Evolutionary conservation across 2,888 invertebrate genomes (phyloP).

Genomic region (Eupelmus urozonus): DNA sequence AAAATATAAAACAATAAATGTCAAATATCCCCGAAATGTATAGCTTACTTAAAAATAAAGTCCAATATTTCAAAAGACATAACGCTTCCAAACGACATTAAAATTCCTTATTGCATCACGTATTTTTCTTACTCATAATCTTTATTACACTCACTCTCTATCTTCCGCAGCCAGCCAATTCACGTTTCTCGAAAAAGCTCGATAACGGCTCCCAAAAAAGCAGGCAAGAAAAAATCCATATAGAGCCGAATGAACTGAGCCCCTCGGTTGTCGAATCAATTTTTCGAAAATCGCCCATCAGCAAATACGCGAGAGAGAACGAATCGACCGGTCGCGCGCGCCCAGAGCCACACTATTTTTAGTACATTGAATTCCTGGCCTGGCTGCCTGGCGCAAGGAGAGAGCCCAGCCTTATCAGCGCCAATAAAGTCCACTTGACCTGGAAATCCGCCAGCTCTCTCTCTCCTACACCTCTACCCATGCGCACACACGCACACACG

Average conservation of each 20-base stretch:
- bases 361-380: slow-evolving; percentile 54
- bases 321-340: background rate
- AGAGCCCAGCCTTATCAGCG: slow-evolving; percentile 52
- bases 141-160: slow-evolving; percentile 7
- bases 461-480: background rate
- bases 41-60: too few relatives aligned
- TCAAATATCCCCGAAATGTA: too few relatives aligned
- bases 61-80: too few relatives aligned
- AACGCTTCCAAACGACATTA: background rate
- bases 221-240: background rate
- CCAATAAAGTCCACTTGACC: slow-evolving; percentile 60
- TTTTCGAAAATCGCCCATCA: slow-evolving; percentile 43
- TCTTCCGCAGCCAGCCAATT: too few relatives aligned
- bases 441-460: slow-evolving; percentile 54
- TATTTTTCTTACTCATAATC: slow-evolving; percentile 4
- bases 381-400: background rate
- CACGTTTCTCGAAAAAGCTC: background rate
- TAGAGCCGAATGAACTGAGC: too few relatives aligned
- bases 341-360: slow-evolving; percentile 47
- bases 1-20: too few relatives aligned
- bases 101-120: slow-evolving; percentile 4
- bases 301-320: slow-evolving; percentile 13
- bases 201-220: background rate
- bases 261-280: too few relatives aligned
- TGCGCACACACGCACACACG: background rate